Base-by-base conservation (phyloP, 2,888 invertebrate genomes). In the Scaptomyza cyrtandrae region DNA sequence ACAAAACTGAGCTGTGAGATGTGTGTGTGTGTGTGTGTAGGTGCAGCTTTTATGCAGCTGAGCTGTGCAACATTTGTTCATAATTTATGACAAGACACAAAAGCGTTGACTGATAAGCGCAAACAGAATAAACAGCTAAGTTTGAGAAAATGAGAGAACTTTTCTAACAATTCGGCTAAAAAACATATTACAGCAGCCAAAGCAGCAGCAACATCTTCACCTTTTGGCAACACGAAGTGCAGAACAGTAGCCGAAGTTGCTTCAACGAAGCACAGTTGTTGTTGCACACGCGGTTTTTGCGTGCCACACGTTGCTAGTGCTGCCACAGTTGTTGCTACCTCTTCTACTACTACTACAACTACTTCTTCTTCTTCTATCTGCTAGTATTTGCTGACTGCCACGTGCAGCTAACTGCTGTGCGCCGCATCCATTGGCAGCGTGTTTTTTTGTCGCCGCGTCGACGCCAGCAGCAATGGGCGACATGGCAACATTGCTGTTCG, bases 401-500 rank as follows among this genome's bases (percentile, higher is more conserved):
- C 79, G 75, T 78, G 82, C 83, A 83, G 62, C 31, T 46, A 37
- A 57, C 60, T 84, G 67, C 84, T 84, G 84, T 63, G 84, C 89
- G 87, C 85, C 85, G 87, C 89, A 85, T 88, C 79, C 84, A 48
- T 83, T 75, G 85, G 85, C 85, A 84, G 89, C 88, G 89, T 85
- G 58, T 77, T 86, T 85, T 85, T 86, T 88, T 80, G 84, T 86
- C 78, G 78, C 71, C 86, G 80, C 81, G 88, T 88, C 88, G 88
- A 88, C 83, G 88, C 68, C 68, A 80, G 82, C 87, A 75, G 88
- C 78, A 83, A 59, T 66, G 48, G 58, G 83, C 71, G 46, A 75
- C 71, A 75, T 58, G 48, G 75, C 72, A 75, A 77, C 80, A 84
- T 62, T 52, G 45, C 54, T 41, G 29, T 27, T 24, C 9, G 13